Evolutionary conservation across 2,797 vertebrate species (phyloP).

Genomic region (Glossophaga mutica): DNA sequence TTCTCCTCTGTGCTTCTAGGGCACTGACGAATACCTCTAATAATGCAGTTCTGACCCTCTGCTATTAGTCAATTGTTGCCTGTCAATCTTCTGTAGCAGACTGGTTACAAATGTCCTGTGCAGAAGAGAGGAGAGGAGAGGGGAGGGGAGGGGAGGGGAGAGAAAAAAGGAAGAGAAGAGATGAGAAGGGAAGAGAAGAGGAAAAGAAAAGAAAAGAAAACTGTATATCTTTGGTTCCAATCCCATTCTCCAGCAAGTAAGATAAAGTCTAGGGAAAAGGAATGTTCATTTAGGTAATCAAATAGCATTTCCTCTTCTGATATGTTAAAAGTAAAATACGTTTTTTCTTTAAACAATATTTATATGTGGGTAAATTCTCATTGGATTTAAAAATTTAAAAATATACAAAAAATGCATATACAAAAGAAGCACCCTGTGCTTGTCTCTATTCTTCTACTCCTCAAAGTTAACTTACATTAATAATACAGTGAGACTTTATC

Average conservation of each 20-base stretch:
- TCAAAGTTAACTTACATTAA: not conserved
- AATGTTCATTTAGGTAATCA: not conserved
- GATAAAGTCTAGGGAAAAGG: not conserved
- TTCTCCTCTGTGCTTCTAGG: not conserved
- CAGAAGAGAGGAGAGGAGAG: no score
- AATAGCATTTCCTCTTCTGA: not conserved
- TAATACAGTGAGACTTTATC: not conserved
- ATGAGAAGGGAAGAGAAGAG: no score
- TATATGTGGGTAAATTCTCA: not conserved
- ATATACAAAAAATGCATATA: not conserved
- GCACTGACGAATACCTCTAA: not conserved
- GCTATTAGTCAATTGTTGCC: not conserved
- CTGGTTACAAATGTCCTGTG: not conserved
- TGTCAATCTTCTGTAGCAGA: not conserved
- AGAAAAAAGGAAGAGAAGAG: no score
- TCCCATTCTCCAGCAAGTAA: not conserved
- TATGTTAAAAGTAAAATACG: not conserved
- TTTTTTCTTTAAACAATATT: not conserved
- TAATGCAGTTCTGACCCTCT: not conserved
- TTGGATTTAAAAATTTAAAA: not conserved
- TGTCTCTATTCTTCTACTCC: not conserved
- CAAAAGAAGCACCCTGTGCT: not conserved
- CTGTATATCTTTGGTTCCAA: not conserved
- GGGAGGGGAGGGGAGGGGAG: no score
- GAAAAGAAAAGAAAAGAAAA: not conserved